Evolutionary conservation across 2,113 vertebrate species (phyloP).

Genomic region (Chaetorhynchus papuensis): DNA sequence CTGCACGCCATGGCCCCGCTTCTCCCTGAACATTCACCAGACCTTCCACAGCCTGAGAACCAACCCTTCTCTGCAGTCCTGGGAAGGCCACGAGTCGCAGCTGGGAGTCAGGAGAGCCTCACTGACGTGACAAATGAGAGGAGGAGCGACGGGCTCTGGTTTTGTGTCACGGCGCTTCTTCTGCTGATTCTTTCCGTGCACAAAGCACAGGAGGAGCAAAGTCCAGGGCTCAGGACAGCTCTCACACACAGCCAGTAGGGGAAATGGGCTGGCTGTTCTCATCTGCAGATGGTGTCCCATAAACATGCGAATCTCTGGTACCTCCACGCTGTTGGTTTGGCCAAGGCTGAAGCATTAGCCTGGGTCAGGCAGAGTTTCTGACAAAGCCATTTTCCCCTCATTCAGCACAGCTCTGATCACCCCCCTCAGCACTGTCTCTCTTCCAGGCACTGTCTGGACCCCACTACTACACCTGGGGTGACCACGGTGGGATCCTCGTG

Average conservation of each 20-base stretch:
- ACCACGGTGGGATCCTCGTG: conserved; percentile 93
- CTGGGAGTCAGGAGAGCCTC: not conserved
- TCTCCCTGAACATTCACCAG: not conserved
- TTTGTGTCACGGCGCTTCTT: not conserved
- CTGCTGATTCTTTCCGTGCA: not conserved
- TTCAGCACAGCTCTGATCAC: not conserved
- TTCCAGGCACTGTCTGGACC: conserved; percentile 90
- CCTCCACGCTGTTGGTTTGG: not conserved
- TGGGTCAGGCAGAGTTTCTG: not conserved
- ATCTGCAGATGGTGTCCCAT: not conserved
- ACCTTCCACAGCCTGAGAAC: not conserved
- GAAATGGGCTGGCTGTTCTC: not conserved
- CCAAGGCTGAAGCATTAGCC: not conserved
- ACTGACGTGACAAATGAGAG: not conserved
- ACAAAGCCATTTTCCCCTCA: not conserved
- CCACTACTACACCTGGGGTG: conserved; percentile 96
- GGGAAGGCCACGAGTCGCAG: not conserved
- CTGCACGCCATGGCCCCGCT: fast-evolving
- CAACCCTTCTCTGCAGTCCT: not conserved
- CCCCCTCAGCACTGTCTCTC: not conserved
- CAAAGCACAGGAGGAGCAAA: not conserved
- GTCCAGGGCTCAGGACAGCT: not conserved
- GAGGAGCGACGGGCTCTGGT: not conserved
- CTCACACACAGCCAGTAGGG: not conserved
- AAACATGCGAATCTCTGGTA: not conserved